Base-by-base conservation (phyloP, 2,113 vertebrate genomes). In the Microtus pennsylvanicus region DNA sequence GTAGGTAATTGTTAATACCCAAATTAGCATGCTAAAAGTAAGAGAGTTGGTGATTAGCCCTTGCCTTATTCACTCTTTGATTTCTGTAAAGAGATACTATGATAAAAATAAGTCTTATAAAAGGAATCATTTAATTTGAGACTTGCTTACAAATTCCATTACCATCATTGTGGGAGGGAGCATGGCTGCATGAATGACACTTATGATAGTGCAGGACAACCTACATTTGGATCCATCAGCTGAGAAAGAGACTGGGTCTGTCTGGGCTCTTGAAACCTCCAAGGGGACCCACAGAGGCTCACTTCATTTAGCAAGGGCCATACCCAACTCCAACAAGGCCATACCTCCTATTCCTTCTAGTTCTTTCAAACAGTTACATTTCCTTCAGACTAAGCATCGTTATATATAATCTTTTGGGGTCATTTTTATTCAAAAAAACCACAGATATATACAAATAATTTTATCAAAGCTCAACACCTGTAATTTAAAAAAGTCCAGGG, bases 261-360 rank as follows among this genome's bases (percentile, higher is more conserved):
- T 38, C 1, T 21, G 3, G 19, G 35, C 7, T 72, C 35, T 38
- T n/a, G n/a, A 74, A 74, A 74, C 14, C n/a, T 74, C 7, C 38
- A 22, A 74, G 19, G 11, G 21, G 1, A 74, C 72, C n/a, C 21
- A 38, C 0, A 12, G 8, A 38, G 8, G 1, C n/a, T 5, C n/a
- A 74, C 17, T 9, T 74, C 9, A 22, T 74, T 9, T 9, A 38
- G 35, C 7, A 74, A 0, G 9, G 35, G n/a, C n/a, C 21, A 38
- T 21, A 74, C 19, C 35, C 21, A 38, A 74, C n/a, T 38, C 19
- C 72, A 74, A 22, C 19, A 38, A 74, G 19, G 9, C 19, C n/a
- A 74, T 52, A 52, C 52, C 3, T 11, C 70, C 70, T 72, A 21
- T 38, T 22, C 8, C 72, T 22, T 24, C n/a, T 22, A 38, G 38